Percentiles rank a stretch among this genome's conserved stretches.
These are phyloP conservation scores for Tachina fera DNA, from an alignment of 2,888 invertebrate species.

Conservation along the genomic window DNA sequence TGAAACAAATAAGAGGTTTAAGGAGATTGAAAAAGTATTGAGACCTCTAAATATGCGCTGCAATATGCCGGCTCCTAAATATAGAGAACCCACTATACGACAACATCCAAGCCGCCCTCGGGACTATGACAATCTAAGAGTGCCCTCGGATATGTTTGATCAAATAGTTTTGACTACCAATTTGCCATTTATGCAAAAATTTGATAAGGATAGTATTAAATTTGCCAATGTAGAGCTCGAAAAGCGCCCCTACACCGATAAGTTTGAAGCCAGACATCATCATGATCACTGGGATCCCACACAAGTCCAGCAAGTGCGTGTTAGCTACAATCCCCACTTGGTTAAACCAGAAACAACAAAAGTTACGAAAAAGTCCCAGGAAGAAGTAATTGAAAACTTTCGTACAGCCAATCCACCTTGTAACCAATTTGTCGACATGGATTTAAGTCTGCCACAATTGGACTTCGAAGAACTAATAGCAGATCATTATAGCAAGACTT, in stretches of 20 bases:
- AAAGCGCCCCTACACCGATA: slow-evolving; percentile 76
- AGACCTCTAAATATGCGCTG: slow-evolving; percentile 74
- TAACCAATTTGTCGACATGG: slow-evolving; percentile 74
- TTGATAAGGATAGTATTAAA: slow-evolving; percentile 73
- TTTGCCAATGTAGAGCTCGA: slow-evolving; percentile 76
- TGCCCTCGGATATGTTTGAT: slow-evolving; percentile 76
- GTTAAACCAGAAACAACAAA: slow-evolving; percentile 75
- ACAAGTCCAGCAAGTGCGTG: slow-evolving; percentile 77
- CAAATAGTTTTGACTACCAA: slow-evolving; percentile 72
- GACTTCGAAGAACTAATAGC: slow-evolving; percentile 75
- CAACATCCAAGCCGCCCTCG: slow-evolving; percentile 78
- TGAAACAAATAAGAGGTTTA: slow-evolving; percentile 5
- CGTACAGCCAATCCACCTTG: slow-evolving; percentile 77
- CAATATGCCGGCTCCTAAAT: slow-evolving; percentile 81
- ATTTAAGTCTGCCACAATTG: slow-evolving; percentile 75
- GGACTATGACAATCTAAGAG: slow-evolving; percentile 75
- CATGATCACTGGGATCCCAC: slow-evolving; percentile 81
- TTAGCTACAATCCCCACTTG: slow-evolving; percentile 78
- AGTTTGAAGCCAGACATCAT: slow-evolving; percentile 80
- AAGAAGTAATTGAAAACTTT: slow-evolving; percentile 74
- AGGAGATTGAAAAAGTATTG: background rate
- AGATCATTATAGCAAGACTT: slow-evolving; percentile 65
- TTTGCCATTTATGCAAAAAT: slow-evolving; percentile 76
- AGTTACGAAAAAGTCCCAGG: slow-evolving; percentile 67
- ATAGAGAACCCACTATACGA: slow-evolving; percentile 78